These are phyloP conservation scores for Drosophila kanekoi DNA, from an alignment of 2,888 invertebrate genomes.

Conservation along the genomic window DNA sequence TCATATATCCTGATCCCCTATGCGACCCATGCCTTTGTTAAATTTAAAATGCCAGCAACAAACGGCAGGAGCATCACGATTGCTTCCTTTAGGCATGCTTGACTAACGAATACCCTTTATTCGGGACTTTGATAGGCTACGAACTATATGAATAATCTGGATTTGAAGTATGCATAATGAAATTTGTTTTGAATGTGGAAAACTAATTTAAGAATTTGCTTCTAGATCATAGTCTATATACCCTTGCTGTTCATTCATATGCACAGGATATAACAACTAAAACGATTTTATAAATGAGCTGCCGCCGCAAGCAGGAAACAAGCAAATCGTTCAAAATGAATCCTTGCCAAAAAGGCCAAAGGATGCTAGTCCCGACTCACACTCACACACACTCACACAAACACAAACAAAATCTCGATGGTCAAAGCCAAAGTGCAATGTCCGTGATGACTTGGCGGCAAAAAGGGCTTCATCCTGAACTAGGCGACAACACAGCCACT, in stretches of 20 bases:
- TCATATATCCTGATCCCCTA: slow-evolving; percentile 61
- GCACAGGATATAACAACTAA: slow-evolving; percentile 25
- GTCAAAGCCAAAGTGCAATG: slow-evolving; percentile 79
- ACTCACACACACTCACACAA: background rate
- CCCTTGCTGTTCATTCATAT: background rate
- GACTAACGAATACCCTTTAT: slow-evolving; percentile 2
- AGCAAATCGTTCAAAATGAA: slow-evolving; percentile 61
- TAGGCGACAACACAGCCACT: slow-evolving; percentile 61
- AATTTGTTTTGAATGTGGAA: too few relatives aligned
- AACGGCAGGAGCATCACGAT: slow-evolving; percentile 1
- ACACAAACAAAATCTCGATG: slow-evolving; percentile 55
- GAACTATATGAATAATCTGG: too few relatives aligned
- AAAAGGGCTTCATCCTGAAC: slow-evolving; percentile 44
- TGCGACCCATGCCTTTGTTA: slow-evolving; percentile 53
- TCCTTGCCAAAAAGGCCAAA: slow-evolving; percentile 61
- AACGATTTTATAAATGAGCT: slow-evolving; percentile 63
- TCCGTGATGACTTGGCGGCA: slow-evolving; percentile 74
- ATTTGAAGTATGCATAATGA: too few relatives aligned
- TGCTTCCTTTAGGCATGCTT: background rate
- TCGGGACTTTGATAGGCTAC: too few relatives aligned
- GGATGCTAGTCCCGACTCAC: slow-evolving; percentile 14
- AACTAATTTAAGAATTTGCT: too few relatives aligned
- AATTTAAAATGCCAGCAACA: slow-evolving; percentile 60
- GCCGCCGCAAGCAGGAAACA: slow-evolving; percentile 67
- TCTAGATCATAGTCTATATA: background rate